Conservation (phyloP, 2,888 invertebrate species). For the Polydrusus cervinus region DNA sequence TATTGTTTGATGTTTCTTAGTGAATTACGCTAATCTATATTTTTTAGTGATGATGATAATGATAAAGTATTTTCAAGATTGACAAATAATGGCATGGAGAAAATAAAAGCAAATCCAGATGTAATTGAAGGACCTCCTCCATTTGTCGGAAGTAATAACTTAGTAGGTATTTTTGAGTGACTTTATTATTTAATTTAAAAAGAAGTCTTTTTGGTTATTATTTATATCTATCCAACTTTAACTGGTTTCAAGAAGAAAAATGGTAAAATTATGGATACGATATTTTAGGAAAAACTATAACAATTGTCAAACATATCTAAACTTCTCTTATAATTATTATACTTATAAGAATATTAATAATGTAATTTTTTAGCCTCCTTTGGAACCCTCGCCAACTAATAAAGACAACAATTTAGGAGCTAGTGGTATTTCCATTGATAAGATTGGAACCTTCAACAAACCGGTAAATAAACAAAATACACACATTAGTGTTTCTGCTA, state of each 20-base stretch:
- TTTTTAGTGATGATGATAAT: slow-evolving; percentile 29
- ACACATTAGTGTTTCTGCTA: too few relatives aligned
- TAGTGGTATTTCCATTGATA: not conserved
- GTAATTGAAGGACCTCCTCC: slow-evolving; percentile 50
- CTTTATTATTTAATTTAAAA: too few relatives aligned
- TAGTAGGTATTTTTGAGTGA: not conserved
- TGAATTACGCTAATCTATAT: too few relatives aligned
- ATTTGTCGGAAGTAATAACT: slow-evolving; percentile 27
- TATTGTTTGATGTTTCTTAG: too few relatives aligned
- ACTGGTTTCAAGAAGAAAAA: too few relatives aligned
- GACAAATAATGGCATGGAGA: not conserved
- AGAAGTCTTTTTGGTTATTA: too few relatives aligned
- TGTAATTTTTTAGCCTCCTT: not conserved
- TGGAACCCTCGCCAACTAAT: not conserved
- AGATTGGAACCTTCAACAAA: not conserved
- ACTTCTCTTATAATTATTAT: too few relatives aligned
- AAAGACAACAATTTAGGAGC: not conserved
- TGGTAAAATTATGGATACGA: too few relatives aligned
- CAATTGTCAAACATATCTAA: too few relatives aligned
- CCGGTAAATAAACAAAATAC: not conserved
- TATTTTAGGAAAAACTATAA: too few relatives aligned
- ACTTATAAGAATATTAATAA: too few relatives aligned
- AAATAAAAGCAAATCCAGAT: slow-evolving; percentile 44
- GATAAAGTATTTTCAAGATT: not conserved
- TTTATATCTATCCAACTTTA: too few relatives aligned